These are phyloP conservation scores for Anniella stebbinsi DNA, from an alignment of 2,797 vertebrate genomes.

Conservation along the genomic window DNA sequence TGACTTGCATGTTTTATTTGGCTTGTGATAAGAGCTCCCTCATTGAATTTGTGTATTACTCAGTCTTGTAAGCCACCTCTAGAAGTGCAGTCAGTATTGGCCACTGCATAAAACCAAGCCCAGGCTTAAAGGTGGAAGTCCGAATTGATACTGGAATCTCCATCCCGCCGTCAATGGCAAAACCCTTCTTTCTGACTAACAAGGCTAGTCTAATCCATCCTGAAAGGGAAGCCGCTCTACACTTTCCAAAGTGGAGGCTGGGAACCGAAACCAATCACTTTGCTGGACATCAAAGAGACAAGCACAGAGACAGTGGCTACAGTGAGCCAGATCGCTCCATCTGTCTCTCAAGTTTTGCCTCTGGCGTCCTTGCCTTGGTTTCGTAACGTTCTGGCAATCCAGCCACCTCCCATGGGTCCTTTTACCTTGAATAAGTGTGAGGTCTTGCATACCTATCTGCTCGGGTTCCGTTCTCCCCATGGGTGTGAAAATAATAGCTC, in stretches of 20 bases:
- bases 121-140: not conserved
- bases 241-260: not conserved
- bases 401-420: not conserved
- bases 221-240: not conserved
- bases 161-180: not conserved
- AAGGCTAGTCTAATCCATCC: not conserved
- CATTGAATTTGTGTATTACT: too few relatives aligned
- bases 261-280: not conserved
- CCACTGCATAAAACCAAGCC: not conserved
- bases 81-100: not conserved
- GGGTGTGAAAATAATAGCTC: not conserved
- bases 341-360: constrained; percentile 10
- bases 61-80: too few relatives aligned
- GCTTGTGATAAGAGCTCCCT: not conserved
- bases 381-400: not conserved
- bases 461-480: not conserved
- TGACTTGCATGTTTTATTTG: not conserved
- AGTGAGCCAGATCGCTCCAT: not conserved
- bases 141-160: not conserved
- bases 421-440: constrained; percentile 17
- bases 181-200: not conserved
- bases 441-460: not conserved
- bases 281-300: not conserved
- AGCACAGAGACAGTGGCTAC: not conserved
- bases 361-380: not conserved